Evolutionary conservation across 1,140 invertebrate species (phyloP).

Genomic region (Capitella teleta): DNA sequence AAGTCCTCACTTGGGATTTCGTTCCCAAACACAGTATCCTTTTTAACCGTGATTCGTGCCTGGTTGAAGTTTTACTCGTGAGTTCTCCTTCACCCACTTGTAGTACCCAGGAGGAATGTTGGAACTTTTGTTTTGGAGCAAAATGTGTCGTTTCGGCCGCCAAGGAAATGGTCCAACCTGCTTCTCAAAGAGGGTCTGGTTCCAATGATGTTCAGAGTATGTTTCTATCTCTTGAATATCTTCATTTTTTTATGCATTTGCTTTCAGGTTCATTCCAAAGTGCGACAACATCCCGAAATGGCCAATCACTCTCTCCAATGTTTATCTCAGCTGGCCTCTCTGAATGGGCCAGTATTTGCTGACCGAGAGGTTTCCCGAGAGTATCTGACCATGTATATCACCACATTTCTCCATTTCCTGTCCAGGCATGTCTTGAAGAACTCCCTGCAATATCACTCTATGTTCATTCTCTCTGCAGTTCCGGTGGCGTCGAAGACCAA

Average conservation of each 20-base stretch:
- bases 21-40: slow-evolving; percentile 55
- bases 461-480: too few relatives aligned
- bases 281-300: slow-evolving; percentile 59
- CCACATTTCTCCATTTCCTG: slow-evolving; percentile 45
- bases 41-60: slow-evolving; percentile 5
- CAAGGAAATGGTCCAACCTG: slow-evolving; percentile 56
- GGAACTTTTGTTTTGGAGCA: slow-evolving; percentile 29
- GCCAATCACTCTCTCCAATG: slow-evolving; percentile 65
- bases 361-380: slow-evolving; percentile 51
- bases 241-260: slow-evolving; percentile 8
- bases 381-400: slow-evolving; percentile 60
- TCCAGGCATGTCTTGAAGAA: slow-evolving; percentile 24
- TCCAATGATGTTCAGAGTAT: slow-evolving; percentile 58
- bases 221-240: not conserved
- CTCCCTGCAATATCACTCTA: too few relatives aligned
- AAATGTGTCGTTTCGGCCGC: slow-evolving; percentile 28
- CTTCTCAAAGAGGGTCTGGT: slow-evolving; percentile 62
- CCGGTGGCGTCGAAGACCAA: slow-evolving; percentile 35
- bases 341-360: slow-evolving; percentile 59
- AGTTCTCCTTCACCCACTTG: slow-evolving; percentile 42
- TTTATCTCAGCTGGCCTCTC: slow-evolving; percentile 63
- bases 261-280: slow-evolving; percentile 63
- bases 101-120: slow-evolving; percentile 16
- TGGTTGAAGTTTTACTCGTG: not conserved
- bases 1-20: slow-evolving; percentile 64